Evolutionary conservation across 2,797 vertebrate species (phyloP).

Genomic region (Phoebastria nigripes): DNA sequence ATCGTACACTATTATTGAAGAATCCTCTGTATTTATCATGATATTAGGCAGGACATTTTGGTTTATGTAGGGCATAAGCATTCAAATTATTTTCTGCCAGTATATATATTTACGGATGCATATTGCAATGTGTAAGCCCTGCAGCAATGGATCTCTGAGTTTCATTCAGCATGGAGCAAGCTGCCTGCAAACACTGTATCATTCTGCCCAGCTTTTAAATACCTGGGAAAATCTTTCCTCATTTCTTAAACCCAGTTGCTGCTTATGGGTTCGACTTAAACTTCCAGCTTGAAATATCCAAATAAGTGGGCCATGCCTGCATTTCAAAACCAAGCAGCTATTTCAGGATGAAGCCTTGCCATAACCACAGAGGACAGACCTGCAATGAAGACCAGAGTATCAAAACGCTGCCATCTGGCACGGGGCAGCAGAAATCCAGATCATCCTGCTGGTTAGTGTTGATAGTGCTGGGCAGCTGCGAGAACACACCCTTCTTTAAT

Average conservation of each 20-base stretch:
- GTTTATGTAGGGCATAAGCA: background rate
- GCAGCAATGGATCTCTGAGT: background rate
- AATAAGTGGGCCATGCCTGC: background rate
- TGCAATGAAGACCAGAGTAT: background rate
- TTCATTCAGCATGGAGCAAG: background rate
- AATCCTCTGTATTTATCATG: background rate
- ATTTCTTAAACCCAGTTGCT: background rate
- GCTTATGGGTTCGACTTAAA: background rate
- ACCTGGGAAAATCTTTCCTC: background rate
- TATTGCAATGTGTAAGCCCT: background rate
- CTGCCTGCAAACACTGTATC: background rate
- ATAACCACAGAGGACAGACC: slow-evolving; percentile 44
- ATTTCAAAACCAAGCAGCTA: slow-evolving; percentile 13
- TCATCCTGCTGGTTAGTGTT: background rate
- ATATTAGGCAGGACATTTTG: background rate
- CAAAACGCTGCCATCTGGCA: slow-evolving; percentile 6
- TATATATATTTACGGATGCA: background rate
- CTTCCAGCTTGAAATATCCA: slow-evolving; percentile 12
- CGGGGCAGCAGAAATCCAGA: background rate
- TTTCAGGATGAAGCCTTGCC: slow-evolving; percentile 23
- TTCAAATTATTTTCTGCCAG: background rate
- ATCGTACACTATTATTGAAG: background rate
- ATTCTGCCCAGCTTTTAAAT: background rate
- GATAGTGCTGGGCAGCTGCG: background rate
- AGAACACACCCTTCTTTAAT: slow-evolving; percentile 39